Base-by-base conservation (phyloP, 2,888 invertebrate genomes). In the Griposia aprilina region DNA sequence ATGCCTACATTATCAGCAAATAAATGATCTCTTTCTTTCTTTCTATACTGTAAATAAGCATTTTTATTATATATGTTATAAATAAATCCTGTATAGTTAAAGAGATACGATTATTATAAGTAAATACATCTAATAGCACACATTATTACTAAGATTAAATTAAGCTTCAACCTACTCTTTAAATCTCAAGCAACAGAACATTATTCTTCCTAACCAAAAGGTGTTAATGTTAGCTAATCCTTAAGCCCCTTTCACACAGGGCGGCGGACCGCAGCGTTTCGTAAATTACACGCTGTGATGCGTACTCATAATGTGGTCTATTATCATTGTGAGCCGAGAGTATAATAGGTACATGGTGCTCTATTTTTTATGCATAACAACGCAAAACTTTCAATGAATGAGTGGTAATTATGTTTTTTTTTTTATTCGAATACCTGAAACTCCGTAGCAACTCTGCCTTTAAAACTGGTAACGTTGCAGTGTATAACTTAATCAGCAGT, bases 231-330 rank as follows among this genome's bases (percentile, higher is more conserved):
- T 79, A 78, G 65, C 78, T 90, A 89, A 88, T 89, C 89, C 86
- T 82, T 84, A 87, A 87, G 86, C 79, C 88, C 79, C 83, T 81
- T 88, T 87, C 89, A 90, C 88, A 86, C 87, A 36, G 65, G 70
- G 87, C 82, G 84, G 87, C 80, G 90, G 83, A 82, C 81, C 76
- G 88, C 85, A 78, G 79, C 76, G 86, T 87, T 86, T 81, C 75
- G 80, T 78, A 86, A 89, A 89, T 91, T 89, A 90, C 87, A 87
- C 86, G 90, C 84, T 75, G 78, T 82, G 85, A 84, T 82, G 77
- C 82, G 81, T 81, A 74, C 67, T 57, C 81, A 84, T 87, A 84
- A 76, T 85, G 84, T 60, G n/a, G 74, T 67, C 83, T 85, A 86
- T 60, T 87, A 83, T 85, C 62, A 63, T 69, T 48, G 59, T 30